Evolutionary conservation across 2,113 vertebrate genomes (phyloP), one percentile per base, ranked within the genome.

Genomic region (Ascaphus truei): DNA sequence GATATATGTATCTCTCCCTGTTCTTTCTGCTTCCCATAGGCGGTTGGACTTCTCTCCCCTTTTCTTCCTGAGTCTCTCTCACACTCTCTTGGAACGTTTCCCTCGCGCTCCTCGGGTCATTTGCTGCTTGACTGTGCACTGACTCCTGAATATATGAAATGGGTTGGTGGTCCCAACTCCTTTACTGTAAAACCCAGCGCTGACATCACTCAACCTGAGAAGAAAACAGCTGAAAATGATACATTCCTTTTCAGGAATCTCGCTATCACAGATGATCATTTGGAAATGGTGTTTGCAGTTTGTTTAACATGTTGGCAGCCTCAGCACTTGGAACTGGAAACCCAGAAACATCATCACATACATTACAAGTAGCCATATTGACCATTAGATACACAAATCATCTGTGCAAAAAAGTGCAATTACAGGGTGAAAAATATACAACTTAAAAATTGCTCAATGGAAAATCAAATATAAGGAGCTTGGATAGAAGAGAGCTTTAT

Each of bases 391-490:
- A 52, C 58, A 69, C 67, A 69, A 33, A 33, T 25, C 30, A 29
- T 48, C 20, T 29, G 37, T 48, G 53, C 30, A 26, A 58, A 59
- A 45, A 59, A 59, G 30, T 39, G 45, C 34, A 52, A 50, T 71
- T 60, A 71, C n/a, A 13, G 6, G 47, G 33, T 30, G 67, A 52
- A 71, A 71, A 41, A 61, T 31, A 71, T 41, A 51, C 67, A 71
- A 59, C 11, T 18, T 68, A 50, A 68, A 68, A 36, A 23, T 37
- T 27, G 26, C 57, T 20, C 56, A 31, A 52, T 61, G 67, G 67
- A 71, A 71, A 71, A 47, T 71, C 47, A 61, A 63, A 60, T 41
- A 60, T 27, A 61, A 61, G 37, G 18, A 7, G 18, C 13, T 47
- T 22, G 18, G 5, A 61, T 52, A 29, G 56, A 71, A 61, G 52